These are phyloP conservation scores for Melipona beecheii DNA, from an alignment of 2,888 invertebrate genomes.

Conservation along the genomic window DNA sequence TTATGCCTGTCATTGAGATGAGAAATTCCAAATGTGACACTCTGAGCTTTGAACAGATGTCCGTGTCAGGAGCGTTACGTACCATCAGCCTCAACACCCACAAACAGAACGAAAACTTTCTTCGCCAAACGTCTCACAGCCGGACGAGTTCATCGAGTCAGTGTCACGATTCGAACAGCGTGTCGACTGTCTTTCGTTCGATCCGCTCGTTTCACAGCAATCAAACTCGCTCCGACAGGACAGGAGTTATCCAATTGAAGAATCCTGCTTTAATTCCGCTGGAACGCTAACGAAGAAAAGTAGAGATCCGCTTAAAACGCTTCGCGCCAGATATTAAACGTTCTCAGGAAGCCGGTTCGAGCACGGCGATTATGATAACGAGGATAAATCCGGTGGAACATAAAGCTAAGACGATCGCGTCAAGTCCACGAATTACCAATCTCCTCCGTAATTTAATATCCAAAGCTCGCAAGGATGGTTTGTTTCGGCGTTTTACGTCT, in stretches of 20 bases:
- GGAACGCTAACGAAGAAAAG: neutral
- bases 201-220: neutral
- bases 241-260: constrained; percentile 16
- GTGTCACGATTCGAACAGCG: constrained; percentile 5
- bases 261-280: neutral
- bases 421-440: constrained; percentile 15
- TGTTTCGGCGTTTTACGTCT: neutral
- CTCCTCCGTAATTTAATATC: constrained; percentile 26
- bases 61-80: no score
- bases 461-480: neutral
- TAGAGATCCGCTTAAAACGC: constrained; percentile 10
- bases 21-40: no score
- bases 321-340: constrained; percentile 14
- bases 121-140: neutral
- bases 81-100: no score
- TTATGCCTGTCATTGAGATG: no score
- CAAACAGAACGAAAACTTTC: no score
- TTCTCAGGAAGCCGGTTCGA: neutral
- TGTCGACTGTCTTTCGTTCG: constrained; percentile 1
- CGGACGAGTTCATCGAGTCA: constrained; percentile 8
- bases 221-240: constrained; percentile 9
- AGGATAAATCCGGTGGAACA: constrained; percentile 29
- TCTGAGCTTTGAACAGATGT: no score
- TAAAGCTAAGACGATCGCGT: constrained; percentile 5
- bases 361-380: constrained; percentile 38